Conservation (phyloP, 2,113 vertebrate genomes). For the Sapayoa aenigma region DNA sequence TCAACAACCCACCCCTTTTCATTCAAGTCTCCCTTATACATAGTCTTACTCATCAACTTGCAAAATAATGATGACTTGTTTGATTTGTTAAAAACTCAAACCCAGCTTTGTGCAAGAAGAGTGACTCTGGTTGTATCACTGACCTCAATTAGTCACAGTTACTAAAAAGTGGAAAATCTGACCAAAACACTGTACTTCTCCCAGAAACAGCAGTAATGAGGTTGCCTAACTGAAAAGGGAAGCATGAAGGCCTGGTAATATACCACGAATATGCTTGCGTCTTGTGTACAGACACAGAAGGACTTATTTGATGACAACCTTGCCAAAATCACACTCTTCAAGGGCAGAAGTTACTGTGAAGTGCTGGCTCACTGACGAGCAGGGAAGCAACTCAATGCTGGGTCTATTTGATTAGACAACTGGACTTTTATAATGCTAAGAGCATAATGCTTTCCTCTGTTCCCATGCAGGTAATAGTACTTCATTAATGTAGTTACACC, state of each 20-base stretch:
- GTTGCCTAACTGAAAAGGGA: neutral
- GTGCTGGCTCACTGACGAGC: neutral
- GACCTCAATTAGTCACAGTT: neutral
- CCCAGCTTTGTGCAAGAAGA: neutral
- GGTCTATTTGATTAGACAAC: neutral
- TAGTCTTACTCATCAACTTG: neutral
- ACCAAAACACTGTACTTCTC: neutral
- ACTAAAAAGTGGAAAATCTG: conserved; percentile 12
- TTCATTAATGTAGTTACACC: neutral
- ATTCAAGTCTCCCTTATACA: neutral
- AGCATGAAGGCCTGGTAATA: neutral
- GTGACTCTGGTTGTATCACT: neutral
- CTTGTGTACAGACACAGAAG: neutral
- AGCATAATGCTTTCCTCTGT: neutral
- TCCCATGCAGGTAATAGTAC: neutral
- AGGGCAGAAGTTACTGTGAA: neutral
- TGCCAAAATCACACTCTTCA: neutral
- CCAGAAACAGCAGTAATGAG: neutral
- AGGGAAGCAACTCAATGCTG: neutral
- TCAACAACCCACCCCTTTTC: neutral
- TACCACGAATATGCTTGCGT: neutral
- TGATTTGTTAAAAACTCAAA: neutral
- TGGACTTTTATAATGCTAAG: neutral
- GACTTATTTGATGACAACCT: neutral
- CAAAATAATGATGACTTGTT: conserved; percentile 6